Conservation (phyloP, 2,888 invertebrate genomes). For the Ophioninae sp. region DNA sequence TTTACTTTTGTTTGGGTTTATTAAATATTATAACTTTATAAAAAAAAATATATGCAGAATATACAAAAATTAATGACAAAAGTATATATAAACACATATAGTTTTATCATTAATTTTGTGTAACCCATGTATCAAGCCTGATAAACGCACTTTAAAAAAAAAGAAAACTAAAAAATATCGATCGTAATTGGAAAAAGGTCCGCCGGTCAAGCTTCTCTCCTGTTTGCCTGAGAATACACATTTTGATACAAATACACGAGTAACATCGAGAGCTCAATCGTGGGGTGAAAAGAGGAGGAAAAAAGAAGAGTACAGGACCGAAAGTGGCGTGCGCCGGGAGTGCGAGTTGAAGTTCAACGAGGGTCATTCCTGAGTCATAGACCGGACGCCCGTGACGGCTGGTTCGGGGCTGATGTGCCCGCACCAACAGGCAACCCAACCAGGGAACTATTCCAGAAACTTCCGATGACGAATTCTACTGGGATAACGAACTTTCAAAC, state of each 20-base stretch:
- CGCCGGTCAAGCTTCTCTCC: neutral
- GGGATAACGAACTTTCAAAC: constrained; percentile 48
- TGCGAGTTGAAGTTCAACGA: constrained; percentile 73
- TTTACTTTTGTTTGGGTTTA: neutral
- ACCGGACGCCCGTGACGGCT: constrained; percentile 73
- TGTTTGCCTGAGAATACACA: neutral
- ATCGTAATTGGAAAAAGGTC: neutral
- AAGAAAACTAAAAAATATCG: neutral
- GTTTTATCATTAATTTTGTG: no score
- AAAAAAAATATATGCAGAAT: no score
- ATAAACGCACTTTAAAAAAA: no score
- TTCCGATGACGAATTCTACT: constrained; percentile 77
- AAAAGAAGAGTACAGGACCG: constrained; percentile 46
- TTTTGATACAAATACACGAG: constrained; percentile 15
- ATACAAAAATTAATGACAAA: no score
- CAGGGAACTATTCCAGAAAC: constrained; percentile 72
- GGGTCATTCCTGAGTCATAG: constrained; percentile 79
- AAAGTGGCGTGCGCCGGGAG: constrained; percentile 61
- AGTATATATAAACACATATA: no score
- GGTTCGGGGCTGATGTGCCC: constrained; percentile 51
- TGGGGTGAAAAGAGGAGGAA: constrained; percentile 47
- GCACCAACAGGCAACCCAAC: constrained; percentile 36
- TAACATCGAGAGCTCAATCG: constrained; percentile 2
- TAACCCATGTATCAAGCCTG: no score
- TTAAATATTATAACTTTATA: no score